Evolutionary conservation across 2,113 vertebrate genomes (phyloP).

Genomic region (Mormoops blainvillei): DNA sequence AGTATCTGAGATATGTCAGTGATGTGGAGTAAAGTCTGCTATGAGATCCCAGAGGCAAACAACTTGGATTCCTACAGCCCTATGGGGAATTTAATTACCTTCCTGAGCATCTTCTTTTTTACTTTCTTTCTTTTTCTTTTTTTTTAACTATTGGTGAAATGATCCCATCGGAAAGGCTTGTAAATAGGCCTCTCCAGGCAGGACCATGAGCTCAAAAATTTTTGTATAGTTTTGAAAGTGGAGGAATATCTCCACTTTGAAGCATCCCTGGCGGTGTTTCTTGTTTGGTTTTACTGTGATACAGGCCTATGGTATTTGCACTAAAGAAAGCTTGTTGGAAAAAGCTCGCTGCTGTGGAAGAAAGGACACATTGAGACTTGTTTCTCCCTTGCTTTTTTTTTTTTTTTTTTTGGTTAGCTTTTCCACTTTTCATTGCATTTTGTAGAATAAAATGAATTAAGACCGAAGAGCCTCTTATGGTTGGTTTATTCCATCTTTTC

Average conservation of each 20-base stretch:
- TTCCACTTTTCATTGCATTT: constrained; percentile 80
- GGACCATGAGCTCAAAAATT: constrained; percentile 49
- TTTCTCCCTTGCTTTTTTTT: constrained; percentile 52
- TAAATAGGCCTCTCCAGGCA: constrained; percentile 64
- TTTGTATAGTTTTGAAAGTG: constrained; percentile 67
- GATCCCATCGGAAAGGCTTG: constrained; percentile 53
- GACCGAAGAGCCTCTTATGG: constrained; percentile 76
- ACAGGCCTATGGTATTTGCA: constrained; percentile 85
- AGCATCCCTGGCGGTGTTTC: constrained; percentile 66
- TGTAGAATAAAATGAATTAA: constrained; percentile 84
- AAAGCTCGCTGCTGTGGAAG: constrained; percentile 85
- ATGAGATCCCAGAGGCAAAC: constrained; percentile 66
- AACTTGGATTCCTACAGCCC: constrained; percentile 26
- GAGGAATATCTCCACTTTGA: constrained; percentile 67
- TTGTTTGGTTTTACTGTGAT: constrained; percentile 77
- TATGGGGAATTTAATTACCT: constrained; percentile 53
- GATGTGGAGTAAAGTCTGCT: constrained; percentile 73
- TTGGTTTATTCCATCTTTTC: constrained; percentile 70
- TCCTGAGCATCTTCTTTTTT: constrained; percentile 22
- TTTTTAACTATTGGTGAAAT: constrained; percentile 12
- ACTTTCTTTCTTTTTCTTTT: background rate
- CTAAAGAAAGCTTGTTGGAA: constrained; percentile 85
- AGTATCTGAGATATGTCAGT: constrained; percentile 77
- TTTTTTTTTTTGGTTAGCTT: constrained; percentile 71
- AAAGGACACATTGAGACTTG: constrained; percentile 78